phyloP scores from a whole-genome alignment of 2,113 vertebrate genomes.

The Calypte anna region DNA sequence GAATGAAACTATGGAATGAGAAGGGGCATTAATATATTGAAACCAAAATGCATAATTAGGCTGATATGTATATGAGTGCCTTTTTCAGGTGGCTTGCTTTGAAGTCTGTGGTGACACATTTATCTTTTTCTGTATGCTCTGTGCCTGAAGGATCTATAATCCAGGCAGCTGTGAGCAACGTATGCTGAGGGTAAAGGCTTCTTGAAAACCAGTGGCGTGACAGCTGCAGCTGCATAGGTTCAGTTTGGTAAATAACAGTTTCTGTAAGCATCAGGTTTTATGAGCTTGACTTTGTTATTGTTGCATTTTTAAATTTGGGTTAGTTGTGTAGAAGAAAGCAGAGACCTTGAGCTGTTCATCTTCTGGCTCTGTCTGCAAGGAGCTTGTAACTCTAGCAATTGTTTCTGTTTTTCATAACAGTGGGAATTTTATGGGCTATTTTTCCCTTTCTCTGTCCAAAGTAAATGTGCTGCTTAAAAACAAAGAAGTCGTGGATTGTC shows the following conservation, averaged over 20 bases:
- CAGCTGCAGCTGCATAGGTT: neutral
- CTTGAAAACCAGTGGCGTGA: neutral
- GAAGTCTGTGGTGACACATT: neutral
- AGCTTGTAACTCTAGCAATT: constrained; percentile 64
- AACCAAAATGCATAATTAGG: constrained; percentile 14
- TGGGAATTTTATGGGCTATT: constrained; percentile 37
- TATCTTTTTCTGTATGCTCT: neutral
- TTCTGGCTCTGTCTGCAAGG: neutral
- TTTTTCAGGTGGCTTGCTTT: neutral
- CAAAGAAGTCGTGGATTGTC: neutral
- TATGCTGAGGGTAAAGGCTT: neutral
- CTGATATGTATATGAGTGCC: constrained; percentile 27
- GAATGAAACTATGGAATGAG: constrained; percentile 22
- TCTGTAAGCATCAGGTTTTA: constrained; percentile 31
- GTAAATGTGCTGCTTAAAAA: constrained; percentile 50
- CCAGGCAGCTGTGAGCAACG: neutral
- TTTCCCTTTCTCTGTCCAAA: constrained; percentile 35
- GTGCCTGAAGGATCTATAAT: neutral
- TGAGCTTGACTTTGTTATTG: neutral
- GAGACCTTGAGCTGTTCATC: constrained; percentile 21
- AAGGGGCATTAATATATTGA: constrained; percentile 16
- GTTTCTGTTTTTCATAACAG: constrained; percentile 65
- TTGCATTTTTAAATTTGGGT: neutral
- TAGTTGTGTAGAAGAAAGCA: neutral
- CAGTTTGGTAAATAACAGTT: neutral